Evolutionary conservation across 1,140 invertebrate species (phyloP), one percentile per base, ranked within the genome.

Genomic region (Bombus sylvicola): DNA sequence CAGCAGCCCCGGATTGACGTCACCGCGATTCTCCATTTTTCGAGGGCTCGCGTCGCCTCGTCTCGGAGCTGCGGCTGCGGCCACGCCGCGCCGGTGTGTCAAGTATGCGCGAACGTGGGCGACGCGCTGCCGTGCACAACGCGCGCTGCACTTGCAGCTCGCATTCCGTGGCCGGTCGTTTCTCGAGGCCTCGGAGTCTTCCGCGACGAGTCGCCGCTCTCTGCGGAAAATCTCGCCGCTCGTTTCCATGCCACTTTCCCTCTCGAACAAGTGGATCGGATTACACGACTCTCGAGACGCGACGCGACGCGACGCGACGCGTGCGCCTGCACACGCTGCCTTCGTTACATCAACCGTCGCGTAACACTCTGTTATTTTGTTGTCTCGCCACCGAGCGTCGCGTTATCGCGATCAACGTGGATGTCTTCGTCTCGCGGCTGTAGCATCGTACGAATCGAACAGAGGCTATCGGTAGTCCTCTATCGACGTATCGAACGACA

Each of bases 1-100:
- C 62, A 66, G 53, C 66, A 71, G 66, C 83, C 62, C 39, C 73
- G 15, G 57, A 82, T 86, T 86, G 84, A 86, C 87, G 84, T 88
- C 87, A 86, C 37, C 4, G 37, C 69, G 69, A 86, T 59, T 57
- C 41, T 81, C 72, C 41, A 81, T 86, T 83, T 66, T 72, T 43
- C 64, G 43, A 77, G 57, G 31, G 69, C 28, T 57, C 43, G 69
- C 13, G 1, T 39, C 34, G 68, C 1, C 10, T 69, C 37, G n/a
- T 15, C 62, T n/a, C 28, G 47, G 5, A 22, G 18, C 15, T 6
- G 47, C 47, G 47, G 5, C 47, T 18, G 47, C 18, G 47, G 47
- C 47, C 47, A 18, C 47, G 47, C 47, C 47, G 47, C 18, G 6
- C 47, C 18, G 47, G 47, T 22, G 47, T 53, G 47, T 53, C 47